Evolutionary conservation across 1,140 invertebrate species (phyloP).

Genomic region (Trissolcus basalis): DNA sequence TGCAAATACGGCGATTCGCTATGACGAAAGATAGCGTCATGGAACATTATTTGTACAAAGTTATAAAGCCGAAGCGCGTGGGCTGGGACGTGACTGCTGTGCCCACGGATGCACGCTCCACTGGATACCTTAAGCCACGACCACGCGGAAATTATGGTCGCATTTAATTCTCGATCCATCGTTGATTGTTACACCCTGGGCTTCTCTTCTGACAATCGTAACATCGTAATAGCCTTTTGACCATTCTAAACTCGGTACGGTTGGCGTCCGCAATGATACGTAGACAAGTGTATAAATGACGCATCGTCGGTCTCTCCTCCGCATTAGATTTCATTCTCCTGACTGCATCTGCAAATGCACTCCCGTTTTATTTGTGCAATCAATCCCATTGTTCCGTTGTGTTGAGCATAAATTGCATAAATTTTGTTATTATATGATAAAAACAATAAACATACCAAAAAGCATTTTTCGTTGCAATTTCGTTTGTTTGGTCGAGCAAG

Average conservation of each 20-base stretch:
- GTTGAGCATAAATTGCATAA: background rate
- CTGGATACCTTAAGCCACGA: constrained; percentile 60
- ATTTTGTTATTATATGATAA: background rate
- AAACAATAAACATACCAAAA: background rate
- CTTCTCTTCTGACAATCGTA: constrained; percentile 27
- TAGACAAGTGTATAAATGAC: constrained; percentile 31
- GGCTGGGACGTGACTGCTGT: constrained; percentile 58
- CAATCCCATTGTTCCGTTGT: background rate
- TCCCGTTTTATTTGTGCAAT: background rate
- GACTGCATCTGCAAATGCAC: background rate
- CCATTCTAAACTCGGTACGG: constrained; percentile 20
- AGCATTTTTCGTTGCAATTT: too few species aligned
- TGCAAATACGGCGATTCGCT: too few species aligned
- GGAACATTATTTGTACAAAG: constrained; percentile 44
- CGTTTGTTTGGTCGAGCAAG: too few species aligned
- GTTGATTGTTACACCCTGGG: constrained; percentile 32
- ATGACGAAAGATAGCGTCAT: too few species aligned
- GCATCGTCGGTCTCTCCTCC: constrained; percentile 8
- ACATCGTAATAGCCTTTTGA: constrained; percentile 28
- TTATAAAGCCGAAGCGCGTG: constrained; percentile 46
- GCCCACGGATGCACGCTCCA: constrained; percentile 67
- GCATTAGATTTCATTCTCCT: constrained; percentile 13
- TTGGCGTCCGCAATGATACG: constrained; percentile 16
- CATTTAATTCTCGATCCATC: constrained; percentile 56
- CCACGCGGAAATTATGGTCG: constrained; percentile 58